Percentiles rank a stretch among this genome's conserved stretches.
These are phyloP conservation scores for Sylvilagus bachmani DNA, from an alignment of 2,113 vertebrate species.

Conservation along the genomic window DNA sequence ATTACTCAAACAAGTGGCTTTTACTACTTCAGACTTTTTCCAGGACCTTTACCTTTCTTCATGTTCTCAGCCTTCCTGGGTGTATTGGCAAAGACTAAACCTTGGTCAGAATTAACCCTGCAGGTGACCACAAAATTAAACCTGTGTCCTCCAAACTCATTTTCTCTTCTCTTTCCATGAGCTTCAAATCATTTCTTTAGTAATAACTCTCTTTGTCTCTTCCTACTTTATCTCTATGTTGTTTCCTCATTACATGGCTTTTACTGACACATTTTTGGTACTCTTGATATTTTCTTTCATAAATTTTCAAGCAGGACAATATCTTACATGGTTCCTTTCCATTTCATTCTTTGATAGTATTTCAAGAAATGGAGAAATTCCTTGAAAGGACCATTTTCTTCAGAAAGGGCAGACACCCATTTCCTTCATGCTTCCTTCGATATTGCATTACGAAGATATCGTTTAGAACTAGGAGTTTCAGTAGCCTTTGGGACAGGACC, in stretches of 20 bases:
- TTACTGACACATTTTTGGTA: background rate
- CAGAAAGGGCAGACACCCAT: constrained; percentile 64
- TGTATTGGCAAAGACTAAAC: constrained; percentile 17
- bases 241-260: background rate
- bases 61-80: background rate
- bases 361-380: constrained; percentile 59
- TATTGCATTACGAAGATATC: constrained; percentile 23
- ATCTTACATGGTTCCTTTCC: background rate
- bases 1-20: constrained; percentile 65
- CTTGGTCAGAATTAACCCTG: constrained; percentile 39
- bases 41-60: constrained; percentile 24
- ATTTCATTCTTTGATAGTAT: constrained; percentile 37
- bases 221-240: background rate
- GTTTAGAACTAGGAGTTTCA: constrained; percentile 17
- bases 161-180: constrained; percentile 52
- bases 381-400: constrained; percentile 57
- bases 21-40: constrained; percentile 45
- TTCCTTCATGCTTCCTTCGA: constrained; percentile 32
- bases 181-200: constrained; percentile 26
- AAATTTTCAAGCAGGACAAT: constrained; percentile 17
- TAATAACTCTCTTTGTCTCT: constrained; percentile 5
- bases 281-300: constrained; percentile 34
- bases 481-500: constrained; percentile 60
- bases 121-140: background rate
- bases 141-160: background rate